Evolutionary conservation across 2,113 vertebrate species (phyloP), one percentile per base, ranked within the genome.

Genomic region (Meleagris gallopavo): DNA sequence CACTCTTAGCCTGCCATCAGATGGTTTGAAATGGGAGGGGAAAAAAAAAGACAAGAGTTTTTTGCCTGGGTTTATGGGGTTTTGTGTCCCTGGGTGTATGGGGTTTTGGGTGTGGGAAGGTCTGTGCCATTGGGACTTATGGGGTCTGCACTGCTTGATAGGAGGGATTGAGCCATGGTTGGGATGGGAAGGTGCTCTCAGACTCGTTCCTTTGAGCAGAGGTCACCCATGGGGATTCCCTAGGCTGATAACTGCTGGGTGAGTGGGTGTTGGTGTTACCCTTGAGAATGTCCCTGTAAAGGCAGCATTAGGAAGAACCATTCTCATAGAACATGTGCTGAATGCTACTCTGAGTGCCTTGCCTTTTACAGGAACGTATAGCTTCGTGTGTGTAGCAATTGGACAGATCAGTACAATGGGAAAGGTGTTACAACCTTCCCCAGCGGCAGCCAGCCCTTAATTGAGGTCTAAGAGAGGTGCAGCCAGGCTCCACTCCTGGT

Each of bases 71-170:
- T 50, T 48, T 29, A 18, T 1, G 2, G 8, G 24, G 40, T 29
- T 73, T 66, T 12, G 16, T 4, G 40, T 40, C 40, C 40, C 40
- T 40, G 40, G 14, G 21, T n/a, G 15, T 29, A 18, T 1, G 2
- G 8, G 24, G 40, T 29, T 73, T 66, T 12, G 13, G 5, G 16
- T 50, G 45, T 34, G 67, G 64, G 18, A 66, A 62, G 6, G 29
- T 70, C 46, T 32, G 1, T 2, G 8, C 17, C 24, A 0, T 0
- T 45, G 34, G 72, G 50, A 36, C 73, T 43, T 11, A 13, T 36
- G 30, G 61, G 17, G 61, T 86, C 65, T n/a, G 45, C 58, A 15
- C 38, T 55, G 32, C 43, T 5, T 14, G 46, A 16, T 2, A 62
- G 66, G 62, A 54, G 43, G 41, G 58, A 30, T 25, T 21, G 22